Conservation (phyloP, 2,797 vertebrate genomes). For the Ptychadena robeensis region DNA sequence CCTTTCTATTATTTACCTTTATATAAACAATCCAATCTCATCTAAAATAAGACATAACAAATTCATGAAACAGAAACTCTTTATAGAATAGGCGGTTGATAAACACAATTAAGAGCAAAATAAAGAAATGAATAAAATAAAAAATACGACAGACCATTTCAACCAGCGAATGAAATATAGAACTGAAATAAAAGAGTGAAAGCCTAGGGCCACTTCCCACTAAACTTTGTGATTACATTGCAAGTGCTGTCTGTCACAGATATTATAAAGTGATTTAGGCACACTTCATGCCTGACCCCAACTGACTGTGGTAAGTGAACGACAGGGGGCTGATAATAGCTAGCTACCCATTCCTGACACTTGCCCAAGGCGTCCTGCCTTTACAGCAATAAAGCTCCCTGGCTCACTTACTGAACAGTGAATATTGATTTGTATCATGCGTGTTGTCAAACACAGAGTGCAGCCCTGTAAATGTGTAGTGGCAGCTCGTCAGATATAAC, state of each 20-base stretch:
- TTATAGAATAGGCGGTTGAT: neutral
- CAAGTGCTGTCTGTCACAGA: conserved; percentile 80
- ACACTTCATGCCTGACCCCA: conserved; percentile 80
- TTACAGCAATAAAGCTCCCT: conserved; percentile 79
- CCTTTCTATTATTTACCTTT: too few species aligned
- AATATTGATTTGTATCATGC: conserved; percentile 87
- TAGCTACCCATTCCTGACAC: conserved; percentile 80
- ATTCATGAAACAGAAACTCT: too few species aligned
- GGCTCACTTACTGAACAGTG: conserved; percentile 83
- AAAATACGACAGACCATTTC: neutral
- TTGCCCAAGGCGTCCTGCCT: conserved; percentile 79
- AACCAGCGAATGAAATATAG: neutral
- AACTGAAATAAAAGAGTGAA: neutral
- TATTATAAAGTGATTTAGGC: conserved; percentile 83
- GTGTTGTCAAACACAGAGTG: conserved; percentile 83
- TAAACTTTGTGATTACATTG: conserved; percentile 77
- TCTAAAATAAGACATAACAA: neutral
- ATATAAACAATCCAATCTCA: neutral
- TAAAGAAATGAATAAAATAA: too few species aligned
- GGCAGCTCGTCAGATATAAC: conserved; percentile 81
- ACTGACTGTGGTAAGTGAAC: conserved; percentile 81
- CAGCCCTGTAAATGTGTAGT: conserved; percentile 78
- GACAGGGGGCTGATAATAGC: conserved; percentile 81
- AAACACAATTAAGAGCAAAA: neutral
- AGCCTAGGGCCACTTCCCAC: conserved; percentile 73